Evolutionary conservation across 2,113 vertebrate species (phyloP), one percentile per base, ranked within the genome.

Genomic region (Salvelinus fontinalis): DNA sequence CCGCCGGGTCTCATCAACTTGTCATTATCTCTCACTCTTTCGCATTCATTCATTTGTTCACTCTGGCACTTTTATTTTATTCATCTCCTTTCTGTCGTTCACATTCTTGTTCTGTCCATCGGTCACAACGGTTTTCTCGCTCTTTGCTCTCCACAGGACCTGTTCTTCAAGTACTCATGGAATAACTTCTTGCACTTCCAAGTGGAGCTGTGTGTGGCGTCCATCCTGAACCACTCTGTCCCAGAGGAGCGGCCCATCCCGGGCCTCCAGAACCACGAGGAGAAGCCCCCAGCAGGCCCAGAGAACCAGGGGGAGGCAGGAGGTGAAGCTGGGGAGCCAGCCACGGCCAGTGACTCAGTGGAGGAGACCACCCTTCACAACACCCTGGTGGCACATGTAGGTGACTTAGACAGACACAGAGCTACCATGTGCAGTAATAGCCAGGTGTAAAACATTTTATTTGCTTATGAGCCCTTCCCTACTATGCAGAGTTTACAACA

Each of bases 111-210:
- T 51, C 8, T 8, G 3, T 67, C 67, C 39, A 44, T 44, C 39
- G 39, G 39, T 44, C 0, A 73, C 3, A 22, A 20, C 14, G 18
- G 39, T 22, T 22, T 2, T 16, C 18, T 65, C 39, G 26, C 62
- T 3, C 54, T 57, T 78, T 49, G 51, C 0, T 79, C 48, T 22
- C 26, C n/a, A 0, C 84, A 99, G 97, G 97, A 99, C 91, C 92
- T 99, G 84, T 99, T 99, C 92, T 99, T 99, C 89, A 96, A 96
- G 87, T 99, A 97, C 92, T 95, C 95, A 14, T 99, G 97, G 97
- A 99, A 99, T 92, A 99, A 99, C 89, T 99, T 99, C 86, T 90
- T 99, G 93, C 97, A 99, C 93, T 95, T 97, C 93, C 97, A 99
- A 97, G 97, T 99, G 93, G 97, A 99, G 80, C 87, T 98, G 77